Evolutionary conservation across 2,888 invertebrate species (phyloP).

Genomic region (Prosapia bicincta): DNA sequence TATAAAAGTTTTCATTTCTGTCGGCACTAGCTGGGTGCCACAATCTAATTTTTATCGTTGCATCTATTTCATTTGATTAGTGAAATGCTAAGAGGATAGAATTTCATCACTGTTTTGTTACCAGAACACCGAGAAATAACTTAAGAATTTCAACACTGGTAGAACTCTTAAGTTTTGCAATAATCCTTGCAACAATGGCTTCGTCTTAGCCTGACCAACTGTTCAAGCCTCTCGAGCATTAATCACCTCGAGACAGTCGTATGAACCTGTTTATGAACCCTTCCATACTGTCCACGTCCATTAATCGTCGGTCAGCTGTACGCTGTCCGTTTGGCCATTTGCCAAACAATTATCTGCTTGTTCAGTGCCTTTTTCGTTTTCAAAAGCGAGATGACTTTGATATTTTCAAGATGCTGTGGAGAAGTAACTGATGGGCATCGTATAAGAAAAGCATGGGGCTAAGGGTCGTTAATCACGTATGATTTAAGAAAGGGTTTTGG

Average conservation of each 20-base stretch:
- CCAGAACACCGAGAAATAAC: too few relatives aligned
- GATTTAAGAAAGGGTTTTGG: background rate
- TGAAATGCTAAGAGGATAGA: too few relatives aligned
- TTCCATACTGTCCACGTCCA: background rate
- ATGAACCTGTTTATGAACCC: background rate
- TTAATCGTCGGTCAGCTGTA: background rate
- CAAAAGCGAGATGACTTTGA: background rate
- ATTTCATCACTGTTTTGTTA: too few relatives aligned
- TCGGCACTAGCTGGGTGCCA: too few relatives aligned
- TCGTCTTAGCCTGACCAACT: background rate
- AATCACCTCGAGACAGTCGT: background rate
- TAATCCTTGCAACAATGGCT: too few relatives aligned
- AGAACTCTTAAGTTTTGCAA: too few relatives aligned
- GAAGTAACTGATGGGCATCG: background rate
- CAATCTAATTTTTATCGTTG: too few relatives aligned
- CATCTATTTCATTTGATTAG: too few relatives aligned
- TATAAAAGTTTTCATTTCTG: too few relatives aligned
- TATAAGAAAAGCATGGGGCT: background rate
- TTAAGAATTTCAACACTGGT: too few relatives aligned
- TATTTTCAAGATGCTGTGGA: background rate
- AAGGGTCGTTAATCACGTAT: background rate
- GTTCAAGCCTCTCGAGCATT: background rate
- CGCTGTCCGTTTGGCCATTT: background rate
- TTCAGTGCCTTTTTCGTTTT: background rate
- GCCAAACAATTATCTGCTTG: background rate